Evolutionary conservation across 1,140 invertebrate genomes (phyloP).

Genomic region (Berghia stephanieae): DNA sequence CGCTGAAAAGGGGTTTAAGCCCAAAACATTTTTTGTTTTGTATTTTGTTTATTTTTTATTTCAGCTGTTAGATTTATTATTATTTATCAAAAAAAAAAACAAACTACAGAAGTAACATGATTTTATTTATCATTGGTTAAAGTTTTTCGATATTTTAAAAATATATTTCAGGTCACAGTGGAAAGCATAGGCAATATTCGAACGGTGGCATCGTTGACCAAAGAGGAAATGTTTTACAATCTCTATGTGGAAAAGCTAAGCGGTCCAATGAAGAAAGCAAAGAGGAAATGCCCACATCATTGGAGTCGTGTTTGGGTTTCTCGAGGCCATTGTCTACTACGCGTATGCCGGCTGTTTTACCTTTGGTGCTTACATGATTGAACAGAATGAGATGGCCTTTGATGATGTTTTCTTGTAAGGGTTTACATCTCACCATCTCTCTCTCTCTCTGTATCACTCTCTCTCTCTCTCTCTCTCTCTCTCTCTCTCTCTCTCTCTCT

Average conservation of each 20-base stretch:
- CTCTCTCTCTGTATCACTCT: too few species aligned
- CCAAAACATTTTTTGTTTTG: too few species aligned
- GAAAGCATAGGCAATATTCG: slow-evolving; percentile 71
- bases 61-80: too few species aligned
- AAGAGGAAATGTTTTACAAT: slow-evolving; percentile 66
- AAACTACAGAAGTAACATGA: too few species aligned
- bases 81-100: too few species aligned
- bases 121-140: too few species aligned
- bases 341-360: slow-evolving; percentile 82
- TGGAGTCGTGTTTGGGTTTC: slow-evolving; percentile 79
- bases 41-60: too few species aligned
- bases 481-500: too few species aligned
- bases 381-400: slow-evolving; percentile 73
- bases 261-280: slow-evolving; percentile 58
- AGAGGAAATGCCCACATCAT: slow-evolving; percentile 73
- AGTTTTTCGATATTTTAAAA: too few species aligned
- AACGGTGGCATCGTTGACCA: slow-evolving; percentile 69
- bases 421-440: too few species aligned
- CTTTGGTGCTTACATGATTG: slow-evolving; percentile 82
- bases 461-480: too few species aligned
- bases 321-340: slow-evolving; percentile 79
- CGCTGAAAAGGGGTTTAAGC: too few species aligned
- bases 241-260: slow-evolving; percentile 38
- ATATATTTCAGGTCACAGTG: slow-evolving; percentile 65
- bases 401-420: slow-evolving; percentile 83